Conservation (phyloP, 1,140 invertebrate species). For the Brachionus calyciflorus region DNA sequence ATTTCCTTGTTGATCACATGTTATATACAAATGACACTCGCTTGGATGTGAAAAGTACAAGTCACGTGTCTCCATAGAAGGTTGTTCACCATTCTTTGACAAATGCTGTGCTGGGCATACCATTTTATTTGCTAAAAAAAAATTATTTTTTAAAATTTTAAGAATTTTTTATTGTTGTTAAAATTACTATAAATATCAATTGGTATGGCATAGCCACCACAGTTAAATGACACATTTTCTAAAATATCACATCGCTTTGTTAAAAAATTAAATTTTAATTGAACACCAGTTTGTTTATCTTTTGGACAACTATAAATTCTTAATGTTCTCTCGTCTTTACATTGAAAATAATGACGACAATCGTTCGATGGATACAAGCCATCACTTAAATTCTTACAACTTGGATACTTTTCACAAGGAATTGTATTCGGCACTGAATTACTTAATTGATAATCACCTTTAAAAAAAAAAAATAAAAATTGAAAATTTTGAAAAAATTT, state of each 20-base stretch:
- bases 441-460: constrained; percentile 33
- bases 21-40: constrained; percentile 30
- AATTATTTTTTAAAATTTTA: not conserved
- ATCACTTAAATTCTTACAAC: constrained; percentile 36
- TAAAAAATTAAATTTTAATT: constrained; percentile 26
- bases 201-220: constrained; percentile 37
- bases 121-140: constrained; percentile 39
- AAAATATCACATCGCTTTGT: constrained; percentile 25
- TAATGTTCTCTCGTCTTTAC: constrained; percentile 29
- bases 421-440: not conserved
- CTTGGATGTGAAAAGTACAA: constrained; percentile 36
- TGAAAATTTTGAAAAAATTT: not conserved
- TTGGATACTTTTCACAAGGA: constrained; percentile 38
- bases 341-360: constrained; percentile 28
- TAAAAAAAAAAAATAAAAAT: not conserved
- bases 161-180: not conserved
- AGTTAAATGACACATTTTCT: constrained; percentile 31
- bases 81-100: not conserved
- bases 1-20: constrained; percentile 28
- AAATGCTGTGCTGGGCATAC: not conserved
- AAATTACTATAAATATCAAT: constrained; percentile 41
- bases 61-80: constrained; percentile 20
- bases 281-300: constrained; percentile 27
- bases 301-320: constrained; percentile 38
- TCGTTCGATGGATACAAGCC: constrained; percentile 39